Base-by-base conservation (phyloP, 2,797 vertebrate species). In the Notolabrus celidotus region DNA sequence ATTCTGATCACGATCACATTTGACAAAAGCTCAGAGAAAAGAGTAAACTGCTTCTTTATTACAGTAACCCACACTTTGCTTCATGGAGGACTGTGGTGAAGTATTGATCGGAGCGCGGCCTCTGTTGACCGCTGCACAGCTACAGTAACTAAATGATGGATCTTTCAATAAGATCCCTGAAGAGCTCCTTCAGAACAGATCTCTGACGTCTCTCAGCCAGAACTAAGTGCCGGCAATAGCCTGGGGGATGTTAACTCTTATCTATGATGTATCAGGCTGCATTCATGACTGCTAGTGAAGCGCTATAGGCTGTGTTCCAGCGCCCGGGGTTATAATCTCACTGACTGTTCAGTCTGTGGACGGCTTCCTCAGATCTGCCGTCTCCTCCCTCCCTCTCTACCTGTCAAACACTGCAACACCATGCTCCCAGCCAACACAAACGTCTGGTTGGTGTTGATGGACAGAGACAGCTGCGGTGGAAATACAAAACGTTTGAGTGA, bases 401-500 rank as follows among this genome's bases (percentile, higher is more conserved):
- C 74, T 76, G 72, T 74, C 79, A 59, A 67, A 60, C 65, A 25
- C 76, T 46, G 27, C 38, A 3, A 57, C 66, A 65, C 53, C 25
- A 8, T 16, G n/a, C 71, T 25, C 53, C 15, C 55, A 74, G 59
- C 74, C 54, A 68, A 74, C 71, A 71, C 74, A 67, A 72, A 77
- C 1, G 57, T 58, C 84, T 70, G 70, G 25, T 71, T 78, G 70
- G 46, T 73, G 15, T 11, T 81, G 83, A 91, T 85, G 67, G 75
- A 83, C 60, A 46, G 70, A 82, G 83, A 72, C 85, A 84, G 81
- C 84, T 91, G 84, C 33, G 22, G 68, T 74, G 54, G 74, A 84
- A 85, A 85, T 82, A 77, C 78, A 83, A 87, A 85, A 80, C 62
- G 61, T 49, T 69, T 55, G 61, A 54, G 46, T 36, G 4, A 19